A percentile compares a stretch with the other conserved stretches of the same genome.
These are phyloP conservation scores for Drosophila kuntzei DNA, from an alignment of 2,888 invertebrate genomes.

Conservation along the genomic window DNA sequence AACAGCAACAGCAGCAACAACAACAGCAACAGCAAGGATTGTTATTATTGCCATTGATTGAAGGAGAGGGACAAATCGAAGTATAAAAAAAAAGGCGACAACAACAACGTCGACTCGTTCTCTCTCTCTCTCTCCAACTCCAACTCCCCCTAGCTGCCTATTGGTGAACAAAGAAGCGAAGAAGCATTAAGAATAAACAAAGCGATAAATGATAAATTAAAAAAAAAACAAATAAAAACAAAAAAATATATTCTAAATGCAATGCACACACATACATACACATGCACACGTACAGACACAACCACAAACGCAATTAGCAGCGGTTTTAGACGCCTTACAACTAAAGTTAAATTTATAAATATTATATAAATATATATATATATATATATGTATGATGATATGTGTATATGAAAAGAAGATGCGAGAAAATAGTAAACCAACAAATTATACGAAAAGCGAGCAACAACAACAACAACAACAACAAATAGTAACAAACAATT, in stretches of 20 bases:
- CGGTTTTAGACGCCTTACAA: slow-evolving; percentile 74
- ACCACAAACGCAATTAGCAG: slow-evolving; percentile 65
- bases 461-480: slow-evolving; percentile 36
- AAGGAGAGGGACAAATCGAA: slow-evolving; percentile 12
- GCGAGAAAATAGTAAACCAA: slow-evolving; percentile 23
- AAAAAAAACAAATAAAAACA: slow-evolving; percentile 17
- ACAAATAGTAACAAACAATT: slow-evolving; percentile 37
- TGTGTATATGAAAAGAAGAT: slow-evolving; percentile 41
- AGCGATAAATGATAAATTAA: slow-evolving; percentile 19
- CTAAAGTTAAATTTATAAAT: slow-evolving; percentile 56
- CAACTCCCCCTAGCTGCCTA: slow-evolving; percentile 3
- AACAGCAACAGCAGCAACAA: slow-evolving; percentile 13
- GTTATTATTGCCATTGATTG: slow-evolving; percentile 41
- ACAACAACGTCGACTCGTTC: neutral
- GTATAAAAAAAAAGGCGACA: slow-evolving; percentile 1
- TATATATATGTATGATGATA: slow-evolving; percentile 27
- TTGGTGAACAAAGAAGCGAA: slow-evolving; percentile 17
- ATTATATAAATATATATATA: slow-evolving; percentile 22
- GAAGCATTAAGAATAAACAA: slow-evolving; percentile 14
- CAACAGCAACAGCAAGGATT: slow-evolving; percentile 26
- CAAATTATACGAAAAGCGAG: slow-evolving; percentile 33
- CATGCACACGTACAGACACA: slow-evolving; percentile 15
- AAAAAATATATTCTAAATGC: slow-evolving; percentile 57
- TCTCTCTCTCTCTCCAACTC: neutral
- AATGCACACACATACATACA: slow-evolving; percentile 51